These are phyloP conservation scores for Blera fallax DNA, from an alignment of 2,888 invertebrate species.

Conservation along the genomic window DNA sequence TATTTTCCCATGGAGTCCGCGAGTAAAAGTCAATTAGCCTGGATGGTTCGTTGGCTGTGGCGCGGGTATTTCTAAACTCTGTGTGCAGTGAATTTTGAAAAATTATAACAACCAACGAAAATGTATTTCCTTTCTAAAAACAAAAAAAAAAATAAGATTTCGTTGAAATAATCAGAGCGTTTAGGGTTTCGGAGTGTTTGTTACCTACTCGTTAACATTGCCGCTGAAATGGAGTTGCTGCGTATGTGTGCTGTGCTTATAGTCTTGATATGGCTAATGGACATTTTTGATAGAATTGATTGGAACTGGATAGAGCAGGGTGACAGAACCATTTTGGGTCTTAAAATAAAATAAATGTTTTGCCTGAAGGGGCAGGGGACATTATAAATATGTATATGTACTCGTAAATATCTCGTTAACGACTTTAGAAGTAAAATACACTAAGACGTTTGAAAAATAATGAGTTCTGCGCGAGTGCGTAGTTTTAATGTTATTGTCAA, in stretches of 20 bases:
- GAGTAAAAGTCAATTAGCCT: slow-evolving; percentile 71
- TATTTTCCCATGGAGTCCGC: slow-evolving; percentile 56
- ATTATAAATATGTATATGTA: background rate
- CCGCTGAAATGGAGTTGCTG: slow-evolving; percentile 2
- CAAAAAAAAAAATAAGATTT: slow-evolving; percentile 44
- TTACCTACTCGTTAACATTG: slow-evolving; percentile 8
- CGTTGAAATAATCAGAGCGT: slow-evolving; percentile 68
- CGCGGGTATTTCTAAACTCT: slow-evolving; percentile 45
- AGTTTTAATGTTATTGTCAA: too few relatives aligned
- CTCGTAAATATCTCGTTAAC: background rate
- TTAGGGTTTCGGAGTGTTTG: slow-evolving; percentile 45
- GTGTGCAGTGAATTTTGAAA: slow-evolving; percentile 54
- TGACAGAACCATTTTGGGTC: background rate
- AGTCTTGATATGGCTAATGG: slow-evolving; percentile 7
- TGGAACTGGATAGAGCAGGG: background rate
- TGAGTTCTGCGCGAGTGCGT: too few relatives aligned
- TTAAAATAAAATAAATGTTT: background rate
- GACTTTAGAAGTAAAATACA: background rate
- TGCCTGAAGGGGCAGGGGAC: background rate
- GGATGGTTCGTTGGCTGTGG: slow-evolving; percentile 34
- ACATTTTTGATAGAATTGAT: slow-evolving; percentile 24
- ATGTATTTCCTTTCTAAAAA: slow-evolving; percentile 69
- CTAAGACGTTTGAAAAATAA: too few relatives aligned
- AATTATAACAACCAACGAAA: slow-evolving; percentile 49
- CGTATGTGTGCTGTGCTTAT: background rate